A percentile compares a stretch with the other conserved stretches of the same genome.
phyloP scores from a whole-genome alignment of 2,888 invertebrate species.

The Troglohyphantes excavatus region DNA sequence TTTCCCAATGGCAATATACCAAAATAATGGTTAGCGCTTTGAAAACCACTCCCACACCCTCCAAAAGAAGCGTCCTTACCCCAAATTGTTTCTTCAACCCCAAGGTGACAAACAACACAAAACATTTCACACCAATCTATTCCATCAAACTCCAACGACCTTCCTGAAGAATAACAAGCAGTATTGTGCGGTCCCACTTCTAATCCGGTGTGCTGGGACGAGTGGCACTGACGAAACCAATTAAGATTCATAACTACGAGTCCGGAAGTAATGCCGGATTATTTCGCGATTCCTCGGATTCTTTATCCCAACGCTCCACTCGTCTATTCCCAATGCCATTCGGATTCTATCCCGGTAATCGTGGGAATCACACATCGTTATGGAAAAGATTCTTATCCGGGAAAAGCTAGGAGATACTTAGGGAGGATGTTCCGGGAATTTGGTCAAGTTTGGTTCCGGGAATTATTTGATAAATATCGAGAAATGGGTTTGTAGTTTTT shows the following conservation, averaged over 20 bases:
- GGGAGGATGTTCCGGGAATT: too few species aligned
- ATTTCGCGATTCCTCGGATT: not conserved
- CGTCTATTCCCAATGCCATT: not conserved
- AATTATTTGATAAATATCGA: too few species aligned
- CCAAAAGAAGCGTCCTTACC: too few species aligned
- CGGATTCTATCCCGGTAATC: not conserved
- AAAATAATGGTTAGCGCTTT: too few species aligned
- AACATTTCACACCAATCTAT: not conserved
- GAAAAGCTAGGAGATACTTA: too few species aligned
- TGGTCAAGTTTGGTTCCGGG: too few species aligned
- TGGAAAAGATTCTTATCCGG: not conserved
- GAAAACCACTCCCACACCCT: too few species aligned
- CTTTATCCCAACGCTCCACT: too few species aligned
- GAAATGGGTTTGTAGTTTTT: too few species aligned
- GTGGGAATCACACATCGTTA: slow-evolving; percentile 1
- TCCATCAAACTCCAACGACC: too few species aligned
- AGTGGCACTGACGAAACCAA: not conserved
- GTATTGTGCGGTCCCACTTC: not conserved
- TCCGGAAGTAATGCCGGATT: not conserved
- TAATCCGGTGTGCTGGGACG: not conserved
- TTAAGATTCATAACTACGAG: slow-evolving; percentile 2
- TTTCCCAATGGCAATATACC: too few species aligned
- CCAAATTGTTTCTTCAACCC: not conserved
- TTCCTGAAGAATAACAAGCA: not conserved
- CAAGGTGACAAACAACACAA: not conserved